Evolutionary conservation across 1,140 invertebrate species (phyloP).

Genomic region (Argopecten irradians): DNA sequence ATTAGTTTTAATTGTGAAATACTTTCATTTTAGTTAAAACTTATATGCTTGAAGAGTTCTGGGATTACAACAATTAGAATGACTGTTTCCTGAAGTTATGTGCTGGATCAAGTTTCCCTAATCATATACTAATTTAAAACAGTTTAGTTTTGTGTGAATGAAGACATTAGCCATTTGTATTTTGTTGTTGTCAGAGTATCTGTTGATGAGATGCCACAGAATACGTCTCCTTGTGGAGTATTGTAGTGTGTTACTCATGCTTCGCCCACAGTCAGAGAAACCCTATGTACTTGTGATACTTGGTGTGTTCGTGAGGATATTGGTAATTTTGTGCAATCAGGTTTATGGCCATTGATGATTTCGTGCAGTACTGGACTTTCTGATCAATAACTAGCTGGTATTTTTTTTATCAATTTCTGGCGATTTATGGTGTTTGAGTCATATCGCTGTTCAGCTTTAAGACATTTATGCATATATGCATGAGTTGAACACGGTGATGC

Average conservation of each 20-base stretch:
- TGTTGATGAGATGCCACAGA: neutral
- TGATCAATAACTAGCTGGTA: neutral
- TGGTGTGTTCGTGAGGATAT: neutral
- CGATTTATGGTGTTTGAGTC: conserved; percentile 9
- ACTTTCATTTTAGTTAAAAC: no score
- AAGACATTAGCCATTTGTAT: neutral
- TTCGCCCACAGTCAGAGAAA: neutral
- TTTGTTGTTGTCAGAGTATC: neutral
- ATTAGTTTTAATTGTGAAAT: no score
- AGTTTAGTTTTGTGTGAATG: neutral
- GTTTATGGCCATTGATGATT: conserved; percentile 10
- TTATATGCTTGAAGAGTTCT: no score
- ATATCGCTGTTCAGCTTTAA: neutral
- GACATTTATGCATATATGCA: conserved; percentile 17
- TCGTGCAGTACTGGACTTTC: neutral
- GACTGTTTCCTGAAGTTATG: no score
- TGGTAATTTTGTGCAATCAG: neutral
- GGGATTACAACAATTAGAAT: no score
- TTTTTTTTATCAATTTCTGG: conserved; percentile 14
- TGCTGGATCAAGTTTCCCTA: neutral
- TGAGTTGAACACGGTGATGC: neutral
- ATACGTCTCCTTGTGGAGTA: no score
- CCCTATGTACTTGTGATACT: neutral
- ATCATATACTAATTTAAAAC: neutral
- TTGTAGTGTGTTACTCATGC: neutral